Base-by-base conservation (phyloP, 2,113 vertebrate genomes). In the Phyllopteryx taeniolatus region DNA sequence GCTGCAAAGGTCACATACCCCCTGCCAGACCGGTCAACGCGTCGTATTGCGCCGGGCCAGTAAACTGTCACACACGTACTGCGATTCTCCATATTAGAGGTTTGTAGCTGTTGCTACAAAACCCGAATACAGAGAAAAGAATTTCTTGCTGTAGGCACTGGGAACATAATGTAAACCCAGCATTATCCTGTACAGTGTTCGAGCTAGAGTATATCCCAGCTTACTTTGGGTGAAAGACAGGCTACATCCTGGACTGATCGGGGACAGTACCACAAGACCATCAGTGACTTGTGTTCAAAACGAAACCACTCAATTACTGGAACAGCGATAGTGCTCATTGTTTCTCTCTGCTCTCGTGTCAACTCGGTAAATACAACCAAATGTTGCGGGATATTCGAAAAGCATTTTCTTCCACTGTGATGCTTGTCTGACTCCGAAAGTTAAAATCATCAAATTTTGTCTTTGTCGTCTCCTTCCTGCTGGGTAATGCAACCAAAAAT, bases 331-430 rank as follows among this genome's bases (percentile, higher is more conserved):
- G 39, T 64, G 19, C 10, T 44, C 20, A 43, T n/a, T 44, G 39
- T 64, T 64, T 44, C 19, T 44, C 20, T 46, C 62, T 65, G 62
- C 20, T 65, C 42, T 12, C 10, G 39, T 64, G 42, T 64, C 19
- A 44, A 22, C 39, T n/a, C 42, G 11, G 19, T 64, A 64, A 22
- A 64, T 12, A 22, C 11, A 12, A 42, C 42, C 42, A 19, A 27
- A 22, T 44, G 12, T 44, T 63, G 61, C 19, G 20, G 42, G 43
- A 47, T 57, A n/a, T 49, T 17, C n/a, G 66, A 8, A 43, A 44
- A n/a, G 33, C n/a, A 42, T 57, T 69, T 60, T 60, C 43, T 35
- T 44, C 49, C 64, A 42, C 54, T 42, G 22, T 65, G 14, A 65
- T 70, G 8, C 13, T 56, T 12, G 8, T 47, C 54, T 3, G n/a